Base-by-base conservation (phyloP, 53 echinoderm and acorn worm genomes). In the Hippasteria phrygiana region DNA sequence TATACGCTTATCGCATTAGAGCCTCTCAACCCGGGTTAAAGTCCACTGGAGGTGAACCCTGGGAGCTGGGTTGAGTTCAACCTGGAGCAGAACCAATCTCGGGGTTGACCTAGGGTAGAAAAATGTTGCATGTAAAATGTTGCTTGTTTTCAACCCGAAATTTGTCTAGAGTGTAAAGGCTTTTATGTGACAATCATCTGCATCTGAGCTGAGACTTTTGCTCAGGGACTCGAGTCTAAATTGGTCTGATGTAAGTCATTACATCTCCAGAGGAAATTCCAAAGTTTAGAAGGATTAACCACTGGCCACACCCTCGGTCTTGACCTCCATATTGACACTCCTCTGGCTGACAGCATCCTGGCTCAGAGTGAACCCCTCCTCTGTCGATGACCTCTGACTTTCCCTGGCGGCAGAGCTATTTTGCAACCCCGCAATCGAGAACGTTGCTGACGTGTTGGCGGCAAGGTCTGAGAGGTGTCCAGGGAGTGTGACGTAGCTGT, bases 401-500 rank as follows among this genome's bases (percentile, higher is more conserved):
- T 85, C 85, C 33, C 50, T 43, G 54, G 70, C 0, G 1, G 51
- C 36, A 8, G 50, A 51, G 48, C 38, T 71, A 35, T 85, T 69
- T 33, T 48, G 47, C 70, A 85, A 17, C 13, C 38, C 51, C 20
- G 85, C 85, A 17, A 71, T n/a, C 7, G 85, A 85, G 51, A 85
- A 51, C 8, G 85, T 54, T 51, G 70, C n/a, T 12, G 85, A 35
- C 6, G 70, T 70, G 53, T 51, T 85, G 18, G 71, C 85, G 38
- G 93, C 75, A 27, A 95, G 81, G 31, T 88, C 77, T 4, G 88
- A 83, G 10, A 96, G 85, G 53, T 91, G 90, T 14, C 96, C 93
- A 0, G 96, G 96, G 18, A 96, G 90, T 12, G 96, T 96, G 55
- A 96, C 96, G 39, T 96, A 96, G 65, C 96, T 96, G 73, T 94